These are phyloP conservation scores for Steatocranus sp. DNA, from an alignment of 2,797 vertebrate genomes.

Conservation along the genomic window DNA sequence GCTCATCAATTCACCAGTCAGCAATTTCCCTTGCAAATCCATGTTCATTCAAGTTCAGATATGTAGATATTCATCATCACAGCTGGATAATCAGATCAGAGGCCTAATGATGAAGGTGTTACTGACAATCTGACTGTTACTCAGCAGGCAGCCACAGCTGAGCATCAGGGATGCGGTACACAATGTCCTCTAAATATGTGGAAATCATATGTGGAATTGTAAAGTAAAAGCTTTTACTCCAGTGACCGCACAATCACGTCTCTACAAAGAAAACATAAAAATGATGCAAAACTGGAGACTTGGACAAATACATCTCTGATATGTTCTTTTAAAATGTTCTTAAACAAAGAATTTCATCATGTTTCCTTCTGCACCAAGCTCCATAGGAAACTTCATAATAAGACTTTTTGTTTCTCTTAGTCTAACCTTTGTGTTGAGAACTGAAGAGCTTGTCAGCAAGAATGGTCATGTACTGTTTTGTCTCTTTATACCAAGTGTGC, in stretches of 20 bases:
- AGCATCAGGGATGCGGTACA: neutral
- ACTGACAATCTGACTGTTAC: slow-evolving; percentile 32
- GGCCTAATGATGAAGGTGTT: slow-evolving; percentile 21
- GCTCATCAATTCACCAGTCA: slow-evolving; percentile 21
- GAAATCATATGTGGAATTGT: slow-evolving; percentile 8
- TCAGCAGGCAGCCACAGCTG: slow-evolving; percentile 16
- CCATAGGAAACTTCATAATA: neutral
- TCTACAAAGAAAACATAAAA: neutral
- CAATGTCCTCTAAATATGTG: neutral
- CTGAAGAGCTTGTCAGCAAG: neutral
- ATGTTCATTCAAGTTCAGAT: neutral
- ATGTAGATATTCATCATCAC: slow-evolving; percentile 37
- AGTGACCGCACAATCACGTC: neutral
- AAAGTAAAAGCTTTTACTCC: neutral
- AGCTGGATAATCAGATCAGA: slow-evolving; percentile 51
- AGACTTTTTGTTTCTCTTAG: neutral
- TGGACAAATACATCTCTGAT: neutral
- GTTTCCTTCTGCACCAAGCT: neutral
- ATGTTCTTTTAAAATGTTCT: neutral
- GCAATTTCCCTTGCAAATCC: slow-evolving; percentile 12
- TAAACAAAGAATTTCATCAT: slow-evolving; percentile 10
- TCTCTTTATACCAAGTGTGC: neutral
- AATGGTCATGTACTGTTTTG: neutral
- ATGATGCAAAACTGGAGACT: neutral
- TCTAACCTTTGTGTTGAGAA: neutral